These are phyloP conservation scores for Sesia apiformis DNA, from an alignment of 2,888 invertebrate species.

Conservation along the genomic window DNA sequence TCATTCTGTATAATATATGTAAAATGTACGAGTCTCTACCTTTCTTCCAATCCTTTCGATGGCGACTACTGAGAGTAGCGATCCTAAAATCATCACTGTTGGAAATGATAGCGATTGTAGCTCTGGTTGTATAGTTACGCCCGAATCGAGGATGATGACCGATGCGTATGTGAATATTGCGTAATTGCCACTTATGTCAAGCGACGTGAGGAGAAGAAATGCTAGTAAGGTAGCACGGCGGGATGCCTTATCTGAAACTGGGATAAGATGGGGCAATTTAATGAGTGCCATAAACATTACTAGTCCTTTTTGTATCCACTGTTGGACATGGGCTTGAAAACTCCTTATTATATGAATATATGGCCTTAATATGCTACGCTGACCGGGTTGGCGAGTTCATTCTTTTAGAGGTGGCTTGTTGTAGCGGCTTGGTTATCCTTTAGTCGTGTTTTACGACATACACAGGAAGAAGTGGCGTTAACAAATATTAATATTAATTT, in stretches of 20 bases:
- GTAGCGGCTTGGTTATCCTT: too few relatives aligned
- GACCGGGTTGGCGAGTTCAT: too few relatives aligned
- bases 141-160: conserved; percentile 2
- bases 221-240: conserved; percentile 2
- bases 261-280: background rate
- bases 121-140: conserved; percentile 3
- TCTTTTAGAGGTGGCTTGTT: too few relatives aligned
- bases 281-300: too few relatives aligned
- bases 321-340: too few relatives aligned
- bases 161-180: conserved; percentile 7
- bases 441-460: too few relatives aligned
- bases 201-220: conserved; percentile 2
- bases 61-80: conserved; percentile 1
- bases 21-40: conserved; percentile 1
- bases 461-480: too few relatives aligned
- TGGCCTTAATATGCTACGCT: too few relatives aligned
- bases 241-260: conserved; percentile 5
- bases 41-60: conserved; percentile 8
- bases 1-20: background rate
- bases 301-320: too few relatives aligned
- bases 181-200: conserved; percentile 4
- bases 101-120: conserved; percentile 6
- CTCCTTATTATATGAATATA: too few relatives aligned
- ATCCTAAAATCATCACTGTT: conserved; percentile 5
- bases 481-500: too few relatives aligned